Conservation (phyloP, 2,797 vertebrate genomes). For the Alfaro cultratus region DNA sequence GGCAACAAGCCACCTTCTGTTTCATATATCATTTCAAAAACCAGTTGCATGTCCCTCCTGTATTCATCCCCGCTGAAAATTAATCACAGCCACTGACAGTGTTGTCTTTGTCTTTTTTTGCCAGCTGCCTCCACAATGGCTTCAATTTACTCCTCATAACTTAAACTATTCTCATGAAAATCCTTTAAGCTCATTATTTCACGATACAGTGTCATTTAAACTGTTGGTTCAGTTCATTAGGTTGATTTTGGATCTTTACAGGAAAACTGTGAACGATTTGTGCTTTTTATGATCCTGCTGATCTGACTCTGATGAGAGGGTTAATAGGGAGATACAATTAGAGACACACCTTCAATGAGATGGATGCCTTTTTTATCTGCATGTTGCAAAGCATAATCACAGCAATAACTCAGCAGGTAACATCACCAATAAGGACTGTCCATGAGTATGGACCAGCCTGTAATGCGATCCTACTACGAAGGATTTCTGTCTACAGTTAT, state of each 20-base stretch:
- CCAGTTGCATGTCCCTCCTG: slow-evolving; percentile 1
- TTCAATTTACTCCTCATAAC: slow-evolving; percentile 8
- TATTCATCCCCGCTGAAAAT: slow-evolving; percentile 13
- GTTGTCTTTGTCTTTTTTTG: slow-evolving; percentile 1
- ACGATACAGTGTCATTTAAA: slow-evolving; percentile 1
- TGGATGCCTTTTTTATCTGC: slow-evolving; percentile 55
- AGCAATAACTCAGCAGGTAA: slow-evolving; percentile 38
- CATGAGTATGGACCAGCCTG: slow-evolving; percentile 13
- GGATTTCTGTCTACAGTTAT: slow-evolving; percentile 28
- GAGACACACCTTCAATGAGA: slow-evolving; percentile 58
- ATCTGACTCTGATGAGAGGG: slow-evolving; percentile 48
- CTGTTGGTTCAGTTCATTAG: slow-evolving; percentile 21
- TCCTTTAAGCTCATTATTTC: not conserved
- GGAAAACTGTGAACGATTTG: slow-evolving; percentile 16
- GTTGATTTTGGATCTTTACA: slow-evolving; percentile 16
- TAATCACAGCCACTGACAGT: not conserved
- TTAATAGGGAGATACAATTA: slow-evolving; percentile 66
- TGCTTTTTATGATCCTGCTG: slow-evolving; percentile 51
- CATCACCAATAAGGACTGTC: slow-evolving; percentile 39
- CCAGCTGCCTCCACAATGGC: not conserved
- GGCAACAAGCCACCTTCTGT: slow-evolving; percentile 4
- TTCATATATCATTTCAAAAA: slow-evolving; percentile 14
- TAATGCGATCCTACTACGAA: slow-evolving; percentile 2
- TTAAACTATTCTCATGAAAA: not conserved
- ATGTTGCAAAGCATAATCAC: slow-evolving; percentile 60